Evolutionary conservation across 2,888 invertebrate species (phyloP).

Genomic region (Xestia c-nigrum): DNA sequence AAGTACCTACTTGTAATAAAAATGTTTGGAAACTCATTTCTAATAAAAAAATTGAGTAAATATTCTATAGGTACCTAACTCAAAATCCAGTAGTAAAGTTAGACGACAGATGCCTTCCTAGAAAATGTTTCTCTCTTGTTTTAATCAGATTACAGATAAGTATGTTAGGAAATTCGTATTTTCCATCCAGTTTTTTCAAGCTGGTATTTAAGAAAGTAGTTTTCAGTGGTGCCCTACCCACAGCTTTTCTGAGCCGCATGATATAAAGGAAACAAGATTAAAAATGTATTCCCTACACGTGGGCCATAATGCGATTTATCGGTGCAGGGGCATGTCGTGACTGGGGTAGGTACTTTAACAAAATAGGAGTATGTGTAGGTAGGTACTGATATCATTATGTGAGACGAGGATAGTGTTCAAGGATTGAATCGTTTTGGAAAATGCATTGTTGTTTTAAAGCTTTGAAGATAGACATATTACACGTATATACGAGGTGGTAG

Average conservation of each 20-base stretch:
- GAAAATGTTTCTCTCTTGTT: neutral
- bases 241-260: slow-evolving; percentile 83
- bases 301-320: slow-evolving; percentile 90
- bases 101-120: neutral
- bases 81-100: neutral
- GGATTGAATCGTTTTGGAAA: slow-evolving; percentile 3
- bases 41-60: neutral
- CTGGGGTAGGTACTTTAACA: slow-evolving; percentile 81
- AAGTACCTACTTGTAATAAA: slow-evolving; percentile 7
- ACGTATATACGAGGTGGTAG: too few relatives aligned
- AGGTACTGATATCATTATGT: slow-evolving; percentile 74
- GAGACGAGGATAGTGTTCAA: slow-evolving; percentile 30
- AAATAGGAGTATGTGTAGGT: slow-evolving; percentile 71
- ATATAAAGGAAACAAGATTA: slow-evolving; percentile 90
- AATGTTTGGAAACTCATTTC: slow-evolving; percentile 3
- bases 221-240: slow-evolving; percentile 68
- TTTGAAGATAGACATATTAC: neutral
- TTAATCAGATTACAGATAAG: slow-evolving; percentile 21
- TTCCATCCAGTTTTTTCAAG: slow-evolving; percentile 11
- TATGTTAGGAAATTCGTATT: slow-evolving; percentile 15
- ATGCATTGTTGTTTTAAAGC: neutral
- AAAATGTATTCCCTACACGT: slow-evolving; percentile 90
- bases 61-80: neutral
- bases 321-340: slow-evolving; percentile 87
- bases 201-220: slow-evolving; percentile 57